Conservation (phyloP, 2,113 vertebrate genomes). For the Trichechus manatus region DNA sequence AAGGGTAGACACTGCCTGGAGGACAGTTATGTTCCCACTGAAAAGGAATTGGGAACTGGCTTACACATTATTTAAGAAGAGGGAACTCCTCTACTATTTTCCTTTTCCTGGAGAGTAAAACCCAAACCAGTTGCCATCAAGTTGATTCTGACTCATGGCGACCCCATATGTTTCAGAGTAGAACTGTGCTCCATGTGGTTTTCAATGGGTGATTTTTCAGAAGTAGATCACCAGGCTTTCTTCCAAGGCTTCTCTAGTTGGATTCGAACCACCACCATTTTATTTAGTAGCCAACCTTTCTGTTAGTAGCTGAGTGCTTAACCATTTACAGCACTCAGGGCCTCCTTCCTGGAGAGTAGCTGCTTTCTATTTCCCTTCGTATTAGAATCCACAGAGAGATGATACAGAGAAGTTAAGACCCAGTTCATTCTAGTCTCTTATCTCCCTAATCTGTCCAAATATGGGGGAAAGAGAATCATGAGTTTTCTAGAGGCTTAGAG, state of each 20-base stretch:
- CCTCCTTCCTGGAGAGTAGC: not conserved
- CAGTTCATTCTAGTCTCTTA: not conserved
- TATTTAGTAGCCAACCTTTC: not conserved
- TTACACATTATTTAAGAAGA: accelerated
- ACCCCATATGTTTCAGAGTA: not conserved
- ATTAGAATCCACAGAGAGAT: not conserved
- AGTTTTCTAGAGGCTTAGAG: not conserved
- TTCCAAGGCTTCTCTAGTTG: not conserved
- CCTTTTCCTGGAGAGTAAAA: not conserved
- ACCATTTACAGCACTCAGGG: not conserved
- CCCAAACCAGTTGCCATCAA: not conserved
- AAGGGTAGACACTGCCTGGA: accelerated
- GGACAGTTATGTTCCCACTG: accelerated
- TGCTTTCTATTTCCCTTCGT: not conserved
- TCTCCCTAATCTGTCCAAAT: not conserved
- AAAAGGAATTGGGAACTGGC: not conserved
- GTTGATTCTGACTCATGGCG: not conserved
- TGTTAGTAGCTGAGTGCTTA: not conserved
- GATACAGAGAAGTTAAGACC: not conserved
- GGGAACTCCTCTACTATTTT: not conserved
- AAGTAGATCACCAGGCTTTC: not conserved
- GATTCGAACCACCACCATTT: not conserved
- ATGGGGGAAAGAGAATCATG: accelerated
- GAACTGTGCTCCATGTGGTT: not conserved
- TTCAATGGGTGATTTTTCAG: not conserved